Evolutionary conservation across 1,140 invertebrate species (phyloP).

Genomic region (Zaprionus nigranus): DNA sequence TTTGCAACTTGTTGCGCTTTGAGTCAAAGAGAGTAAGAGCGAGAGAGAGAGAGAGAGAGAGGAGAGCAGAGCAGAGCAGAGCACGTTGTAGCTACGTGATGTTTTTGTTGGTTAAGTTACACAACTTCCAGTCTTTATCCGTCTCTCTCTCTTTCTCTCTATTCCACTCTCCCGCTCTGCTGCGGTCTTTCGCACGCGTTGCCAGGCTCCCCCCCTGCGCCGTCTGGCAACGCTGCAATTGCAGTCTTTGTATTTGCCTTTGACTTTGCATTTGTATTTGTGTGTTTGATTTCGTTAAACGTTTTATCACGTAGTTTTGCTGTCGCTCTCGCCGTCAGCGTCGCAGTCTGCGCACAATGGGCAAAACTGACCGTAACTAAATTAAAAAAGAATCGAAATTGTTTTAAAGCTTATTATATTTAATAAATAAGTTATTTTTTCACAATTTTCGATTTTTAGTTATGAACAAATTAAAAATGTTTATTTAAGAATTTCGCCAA

Average conservation of each 20-base stretch:
- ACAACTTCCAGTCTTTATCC: conserved; percentile 57
- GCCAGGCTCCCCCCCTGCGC: conserved; percentile 12
- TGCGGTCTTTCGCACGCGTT: conserved; percentile 22
- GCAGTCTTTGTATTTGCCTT: conserved; percentile 19
- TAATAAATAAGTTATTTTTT: too few relatives aligned
- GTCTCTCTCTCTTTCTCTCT: background rate
- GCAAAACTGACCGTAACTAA: too few relatives aligned
- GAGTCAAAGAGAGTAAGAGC: conserved; percentile 12
- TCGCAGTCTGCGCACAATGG: background rate
- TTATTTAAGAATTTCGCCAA: too few relatives aligned
- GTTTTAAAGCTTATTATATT: too few relatives aligned
- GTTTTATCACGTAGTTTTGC: conserved; percentile 74
- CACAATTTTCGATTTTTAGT: too few relatives aligned
- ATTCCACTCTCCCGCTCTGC: conserved; percentile 49
- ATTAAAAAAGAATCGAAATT: too few relatives aligned
- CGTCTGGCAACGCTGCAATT: conserved; percentile 12
- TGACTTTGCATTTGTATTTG: conserved; percentile 43
- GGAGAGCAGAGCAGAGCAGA: conserved; percentile 1
- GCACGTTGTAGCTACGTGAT: conserved; percentile 76
- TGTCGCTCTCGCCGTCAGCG: conserved; percentile 4
- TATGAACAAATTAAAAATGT: too few relatives aligned
- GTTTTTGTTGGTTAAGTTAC: conserved; percentile 64
- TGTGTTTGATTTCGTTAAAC: conserved; percentile 68
- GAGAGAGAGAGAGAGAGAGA: background rate
- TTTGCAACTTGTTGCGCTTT: conserved; percentile 72